Evolutionary conservation across 2,113 vertebrate species (phyloP).

Genomic region (Arothron firmamentum): DNA sequence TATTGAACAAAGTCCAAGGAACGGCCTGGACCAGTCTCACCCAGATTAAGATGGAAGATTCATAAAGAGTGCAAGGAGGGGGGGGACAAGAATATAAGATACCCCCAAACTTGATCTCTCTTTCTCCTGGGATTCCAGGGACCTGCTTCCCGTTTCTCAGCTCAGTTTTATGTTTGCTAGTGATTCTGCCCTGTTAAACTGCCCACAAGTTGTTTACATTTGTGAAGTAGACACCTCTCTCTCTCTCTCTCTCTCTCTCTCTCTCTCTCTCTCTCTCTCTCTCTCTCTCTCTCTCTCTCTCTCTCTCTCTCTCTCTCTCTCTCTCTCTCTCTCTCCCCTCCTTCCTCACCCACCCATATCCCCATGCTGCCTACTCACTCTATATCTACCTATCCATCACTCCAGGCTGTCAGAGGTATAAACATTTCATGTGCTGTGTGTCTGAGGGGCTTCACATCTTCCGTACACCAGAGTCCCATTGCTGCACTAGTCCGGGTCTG

Average conservation of each 20-base stretch:
- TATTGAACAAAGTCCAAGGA: no score
- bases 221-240: not conserved
- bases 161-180: no score
- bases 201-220: not conserved
- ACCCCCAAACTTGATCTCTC: no score
- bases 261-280: not conserved
- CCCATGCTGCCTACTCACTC: not conserved
- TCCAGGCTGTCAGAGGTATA: slow-evolving; percentile 10
- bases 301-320: slow-evolving; percentile 12
- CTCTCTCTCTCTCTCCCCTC: slow-evolving; percentile 9
- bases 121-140: no score
- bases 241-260: slow-evolving; percentile 17
- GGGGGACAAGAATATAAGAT: no score
- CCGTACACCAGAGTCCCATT: not conserved
- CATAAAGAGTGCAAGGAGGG: no score
- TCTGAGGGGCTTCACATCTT: slow-evolving; percentile 24
- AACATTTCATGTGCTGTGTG: slow-evolving; percentile 27
- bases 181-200: not conserved
- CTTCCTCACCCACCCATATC: not conserved
- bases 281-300: no score
- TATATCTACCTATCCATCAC: slow-evolving; percentile 16
- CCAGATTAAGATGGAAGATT: no score
- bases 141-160: no score
- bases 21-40: no score
- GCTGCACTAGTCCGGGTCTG: slow-evolving; percentile 11